Evolutionary conservation across 2,888 invertebrate genomes (phyloP).

Genomic region (Boloria euphrosyne): DNA sequence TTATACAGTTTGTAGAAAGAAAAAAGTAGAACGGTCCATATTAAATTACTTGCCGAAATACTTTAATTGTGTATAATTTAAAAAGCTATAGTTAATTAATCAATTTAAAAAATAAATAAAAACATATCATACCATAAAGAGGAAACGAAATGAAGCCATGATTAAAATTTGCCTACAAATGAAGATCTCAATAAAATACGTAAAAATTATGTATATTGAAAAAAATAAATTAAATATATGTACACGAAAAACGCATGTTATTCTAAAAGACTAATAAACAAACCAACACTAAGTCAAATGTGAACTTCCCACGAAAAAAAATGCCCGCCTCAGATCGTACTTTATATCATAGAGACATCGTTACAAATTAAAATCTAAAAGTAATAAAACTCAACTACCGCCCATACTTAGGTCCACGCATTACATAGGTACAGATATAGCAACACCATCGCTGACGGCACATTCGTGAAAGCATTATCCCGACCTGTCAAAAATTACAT

Average conservation of each 20-base stretch:
- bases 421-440: background rate
- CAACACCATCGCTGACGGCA: background rate
- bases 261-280: background rate
- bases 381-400: slow-evolving; percentile 6
- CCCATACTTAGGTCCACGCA: background rate
- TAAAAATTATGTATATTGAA: too few species aligned
- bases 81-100: background rate
- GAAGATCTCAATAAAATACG: too few species aligned
- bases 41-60: slow-evolving; percentile 16
- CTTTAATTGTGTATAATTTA: background rate
- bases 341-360: slow-evolving; percentile 24
- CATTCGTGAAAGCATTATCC: slow-evolving; percentile 9
- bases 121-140: too few species aligned
- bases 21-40: slow-evolving; percentile 10
- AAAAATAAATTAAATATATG: too few species aligned
- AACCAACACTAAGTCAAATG: background rate
- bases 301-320: slow-evolving; percentile 13
- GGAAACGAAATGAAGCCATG: too few species aligned
- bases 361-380: slow-evolving; percentile 20
- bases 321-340: slow-evolving; percentile 15
- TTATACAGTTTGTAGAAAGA: slow-evolving; percentile 13
- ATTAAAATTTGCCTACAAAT: too few species aligned
- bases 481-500: slow-evolving; percentile 30
- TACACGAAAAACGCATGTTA: background rate
- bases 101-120: too few species aligned